Base-by-base conservation (phyloP, 2,113 vertebrate species). In the Sebastes fasciatus region DNA sequence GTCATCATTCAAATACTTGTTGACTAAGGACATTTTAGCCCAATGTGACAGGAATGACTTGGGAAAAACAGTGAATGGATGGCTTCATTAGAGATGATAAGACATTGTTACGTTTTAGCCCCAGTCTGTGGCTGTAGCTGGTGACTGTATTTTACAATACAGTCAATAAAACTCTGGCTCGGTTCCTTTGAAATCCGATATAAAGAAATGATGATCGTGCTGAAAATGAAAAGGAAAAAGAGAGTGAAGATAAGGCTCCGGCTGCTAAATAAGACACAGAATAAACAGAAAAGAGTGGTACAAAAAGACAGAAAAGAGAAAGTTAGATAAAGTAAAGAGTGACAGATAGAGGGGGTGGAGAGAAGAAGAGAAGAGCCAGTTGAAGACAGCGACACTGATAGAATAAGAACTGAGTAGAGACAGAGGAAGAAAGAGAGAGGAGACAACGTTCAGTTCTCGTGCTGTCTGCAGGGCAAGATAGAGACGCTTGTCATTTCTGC, bases 381-480 rank as follows among this genome's bases (percentile, higher is more conserved):
- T 54, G 7, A 68, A 69, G 75, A 80, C 43, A 23, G 13, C 11
- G 7, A 54, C 16, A 21, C 12, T 62, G 80, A 69, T 16, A 26
- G 62, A 79, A 23, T 13, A 21, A 74, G n/a, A 10, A 40, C 23
- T 63, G 42, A 70, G 57, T 55, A 46, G n/a, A 72, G 17, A 51
- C 4, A 1, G 45, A 48, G 1, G 34, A 19, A 64, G 43, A 13
- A 34, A 19, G 10, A 16, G 19, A 71, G 45, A 40, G 49, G 69
- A 61, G 51, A 46, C 17, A 0, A 60, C 6, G 6, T 4, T 72
- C 21, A 40, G 60, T 49, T 60, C 19, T 42, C 13, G 10, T 52
- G 5, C 45, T 6, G 68, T 83, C 82, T 89, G 85, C 66, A 57
- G 83, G 62, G 60, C 2, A 4, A 85, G 79, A 90, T 64, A 75